Conservation (phyloP, 2,888 invertebrate genomes). For the Ecliptopera silaceata region DNA sequence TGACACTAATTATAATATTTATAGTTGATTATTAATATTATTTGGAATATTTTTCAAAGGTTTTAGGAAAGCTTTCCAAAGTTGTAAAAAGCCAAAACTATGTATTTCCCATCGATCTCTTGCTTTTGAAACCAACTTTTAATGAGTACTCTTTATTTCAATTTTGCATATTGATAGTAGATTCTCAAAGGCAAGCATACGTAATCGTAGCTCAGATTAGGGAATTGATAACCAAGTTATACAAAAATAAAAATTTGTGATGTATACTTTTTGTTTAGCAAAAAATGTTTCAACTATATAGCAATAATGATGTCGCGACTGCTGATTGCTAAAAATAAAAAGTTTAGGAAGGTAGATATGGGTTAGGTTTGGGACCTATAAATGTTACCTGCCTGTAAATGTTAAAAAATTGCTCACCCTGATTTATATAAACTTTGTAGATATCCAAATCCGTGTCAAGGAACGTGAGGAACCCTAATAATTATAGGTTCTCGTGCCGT, state of each 20-base stretch:
- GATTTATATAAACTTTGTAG: no score
- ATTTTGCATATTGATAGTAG: slow-evolving; percentile 1
- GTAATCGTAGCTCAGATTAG: slow-evolving; percentile 5
- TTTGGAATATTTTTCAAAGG: slow-evolving; percentile 63
- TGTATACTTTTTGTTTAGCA: no score
- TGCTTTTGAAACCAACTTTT: background rate
- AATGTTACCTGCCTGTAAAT: no score
- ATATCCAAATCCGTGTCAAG: no score
- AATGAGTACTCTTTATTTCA: background rate
- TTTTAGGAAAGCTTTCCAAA: slow-evolving; percentile 49
- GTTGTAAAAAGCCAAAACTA: background rate
- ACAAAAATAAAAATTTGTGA: background rate
- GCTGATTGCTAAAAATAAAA: no score
- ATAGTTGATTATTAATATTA: slow-evolving; percentile 70
- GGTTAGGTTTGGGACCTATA: no score
- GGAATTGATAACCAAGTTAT: background rate
- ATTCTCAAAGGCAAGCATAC: background rate
- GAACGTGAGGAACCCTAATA: no score
- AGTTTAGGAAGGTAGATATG: no score
- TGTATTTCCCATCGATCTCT: slow-evolving; percentile 7
- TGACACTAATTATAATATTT: slow-evolving; percentile 64
- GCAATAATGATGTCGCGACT: no score
- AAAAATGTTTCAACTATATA: no score
- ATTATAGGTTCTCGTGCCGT: no score
- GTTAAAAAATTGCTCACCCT: no score